These are phyloP conservation scores for Mantis religiosa DNA, from an alignment of 2,888 invertebrate genomes.

Conservation along the genomic window DNA sequence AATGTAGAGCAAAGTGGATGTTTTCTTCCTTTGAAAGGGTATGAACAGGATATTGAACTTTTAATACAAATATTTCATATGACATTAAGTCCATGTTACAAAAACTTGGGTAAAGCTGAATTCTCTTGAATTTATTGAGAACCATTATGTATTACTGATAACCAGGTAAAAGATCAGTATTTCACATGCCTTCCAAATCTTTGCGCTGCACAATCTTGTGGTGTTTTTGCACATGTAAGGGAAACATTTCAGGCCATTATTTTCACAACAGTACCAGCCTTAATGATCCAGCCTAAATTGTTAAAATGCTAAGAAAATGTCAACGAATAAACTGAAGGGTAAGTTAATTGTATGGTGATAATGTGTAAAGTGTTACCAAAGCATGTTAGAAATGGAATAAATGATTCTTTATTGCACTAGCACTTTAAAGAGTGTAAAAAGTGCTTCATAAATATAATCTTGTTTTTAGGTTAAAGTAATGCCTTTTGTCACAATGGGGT, in stretches of 20 bases:
- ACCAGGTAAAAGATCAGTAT: not conserved
- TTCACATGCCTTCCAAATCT: not conserved
- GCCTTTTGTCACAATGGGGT: conserved; percentile 1
- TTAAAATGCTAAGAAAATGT: not conserved
- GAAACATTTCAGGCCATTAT: not conserved
- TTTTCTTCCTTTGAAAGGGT: not conserved
- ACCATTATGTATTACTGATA: not conserved
- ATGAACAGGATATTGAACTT: not conserved
- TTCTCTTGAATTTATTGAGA: too few species aligned
- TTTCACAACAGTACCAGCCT: not conserved
- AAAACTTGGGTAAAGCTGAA: too few species aligned
- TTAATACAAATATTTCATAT: not conserved
- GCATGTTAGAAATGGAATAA: not conserved
- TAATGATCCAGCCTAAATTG: not conserved
- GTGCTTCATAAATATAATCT: not conserved
- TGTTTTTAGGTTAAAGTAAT: not conserved
- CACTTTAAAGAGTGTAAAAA: not conserved
- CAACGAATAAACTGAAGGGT: not conserved
- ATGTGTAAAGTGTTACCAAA: not conserved
- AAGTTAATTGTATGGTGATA: not conserved
- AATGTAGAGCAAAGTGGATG: not conserved
- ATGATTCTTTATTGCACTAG: not conserved
- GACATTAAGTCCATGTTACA: too few species aligned
- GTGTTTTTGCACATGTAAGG: not conserved
- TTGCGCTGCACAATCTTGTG: not conserved